phyloP scores from a whole-genome alignment of 2,113 vertebrate genomes.

The Haemorhous mexicanus region DNA sequence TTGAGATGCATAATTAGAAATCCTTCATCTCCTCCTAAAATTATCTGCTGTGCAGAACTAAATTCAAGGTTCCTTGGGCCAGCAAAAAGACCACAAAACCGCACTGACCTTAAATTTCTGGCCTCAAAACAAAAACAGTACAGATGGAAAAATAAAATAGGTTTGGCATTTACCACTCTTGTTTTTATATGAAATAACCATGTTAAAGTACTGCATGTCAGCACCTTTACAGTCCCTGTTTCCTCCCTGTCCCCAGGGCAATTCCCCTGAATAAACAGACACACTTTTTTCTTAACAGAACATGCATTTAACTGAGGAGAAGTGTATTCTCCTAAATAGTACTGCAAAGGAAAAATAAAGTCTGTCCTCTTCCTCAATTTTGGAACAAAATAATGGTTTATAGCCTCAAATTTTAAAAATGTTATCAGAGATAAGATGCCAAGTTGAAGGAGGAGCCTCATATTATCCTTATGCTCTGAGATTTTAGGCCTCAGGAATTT shows the following conservation, averaged over 20 bases:
- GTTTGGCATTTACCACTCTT: background rate
- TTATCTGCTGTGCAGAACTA: background rate
- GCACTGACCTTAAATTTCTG: background rate
- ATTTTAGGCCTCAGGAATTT: background rate
- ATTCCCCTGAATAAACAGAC: background rate
- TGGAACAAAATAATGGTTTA: background rate
- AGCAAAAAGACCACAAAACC: background rate
- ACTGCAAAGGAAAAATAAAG: fast-evolving
- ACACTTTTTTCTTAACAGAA: background rate
- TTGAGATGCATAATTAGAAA: background rate
- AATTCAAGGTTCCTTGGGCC: background rate
- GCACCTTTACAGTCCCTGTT: background rate
- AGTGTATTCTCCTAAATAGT: background rate
- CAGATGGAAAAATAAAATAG: background rate
- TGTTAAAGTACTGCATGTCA: background rate
- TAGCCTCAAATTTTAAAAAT: background rate
- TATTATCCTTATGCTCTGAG: background rate
- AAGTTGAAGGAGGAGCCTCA: background rate
- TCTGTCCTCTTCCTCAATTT: background rate
- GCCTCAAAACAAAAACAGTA: background rate
- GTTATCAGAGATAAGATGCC: background rate
- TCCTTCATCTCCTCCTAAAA: background rate
- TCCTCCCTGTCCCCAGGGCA: background rate
- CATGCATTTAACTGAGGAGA: background rate
- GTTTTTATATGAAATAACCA: background rate